phyloP scores from a whole-genome alignment of 2,113 vertebrate species.

The Sinosuthora webbiana region DNA sequence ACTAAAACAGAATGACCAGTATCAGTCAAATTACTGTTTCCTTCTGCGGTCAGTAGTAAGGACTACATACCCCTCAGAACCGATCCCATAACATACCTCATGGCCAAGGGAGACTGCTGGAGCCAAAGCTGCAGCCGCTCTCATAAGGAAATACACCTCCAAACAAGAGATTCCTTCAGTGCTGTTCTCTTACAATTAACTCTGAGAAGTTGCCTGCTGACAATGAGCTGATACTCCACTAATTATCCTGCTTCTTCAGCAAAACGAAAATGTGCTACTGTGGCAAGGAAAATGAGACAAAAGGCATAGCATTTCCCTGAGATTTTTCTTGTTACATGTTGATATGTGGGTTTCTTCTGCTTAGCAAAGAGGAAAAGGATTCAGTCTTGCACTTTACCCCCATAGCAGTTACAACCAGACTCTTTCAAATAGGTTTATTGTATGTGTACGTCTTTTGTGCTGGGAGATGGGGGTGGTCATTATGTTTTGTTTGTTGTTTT shows the following conservation, averaged over 20 bases:
- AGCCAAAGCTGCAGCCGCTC: background rate
- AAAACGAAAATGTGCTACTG: background rate
- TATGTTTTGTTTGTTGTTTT: background rate
- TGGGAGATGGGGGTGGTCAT: background rate
- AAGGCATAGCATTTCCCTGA: background rate
- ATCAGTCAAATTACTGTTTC: background rate
- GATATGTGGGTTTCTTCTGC: background rate
- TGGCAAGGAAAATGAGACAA: background rate
- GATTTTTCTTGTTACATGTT: background rate
- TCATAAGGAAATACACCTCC: background rate
- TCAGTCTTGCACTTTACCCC: background rate
- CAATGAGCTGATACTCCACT: background rate
- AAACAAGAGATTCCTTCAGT: background rate
- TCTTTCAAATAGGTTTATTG: background rate
- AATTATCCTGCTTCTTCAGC: background rate
- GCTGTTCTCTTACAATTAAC: background rate
- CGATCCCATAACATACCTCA: background rate
- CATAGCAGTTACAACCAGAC: background rate
- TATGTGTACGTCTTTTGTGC: background rate
- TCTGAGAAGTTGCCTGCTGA: background rate
- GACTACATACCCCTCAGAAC: background rate
- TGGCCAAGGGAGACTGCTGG: background rate
- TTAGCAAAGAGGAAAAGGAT: background rate
- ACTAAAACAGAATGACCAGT: background rate
- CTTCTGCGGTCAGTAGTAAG: background rate